Base-by-base conservation (phyloP, 2,113 vertebrate genomes). In the Pterophyllum scalare region DNA sequence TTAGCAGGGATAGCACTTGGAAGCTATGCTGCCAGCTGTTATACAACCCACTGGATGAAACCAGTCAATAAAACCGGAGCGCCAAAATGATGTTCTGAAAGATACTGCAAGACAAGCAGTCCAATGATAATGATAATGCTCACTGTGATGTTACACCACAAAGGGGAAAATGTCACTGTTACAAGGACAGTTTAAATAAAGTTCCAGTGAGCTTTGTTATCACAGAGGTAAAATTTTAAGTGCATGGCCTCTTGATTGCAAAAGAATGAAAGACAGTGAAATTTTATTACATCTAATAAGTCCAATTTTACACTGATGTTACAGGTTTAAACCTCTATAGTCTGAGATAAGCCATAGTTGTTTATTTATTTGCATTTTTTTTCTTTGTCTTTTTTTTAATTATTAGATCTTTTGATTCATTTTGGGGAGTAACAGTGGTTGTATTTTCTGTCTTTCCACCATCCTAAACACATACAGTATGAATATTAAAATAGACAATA, bases 371-470 rank as follows among this genome's bases (percentile, higher is more conserved):
- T 59, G 28, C 28, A 78, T 81, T 61, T 59, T 17, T 76, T 81
- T 82, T 26, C 8, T 4, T 17, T 15, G 4, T 5, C 43, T 49
- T 19, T 67, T 67, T 46, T 46, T 70, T 28, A 7, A 52, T 28
- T 28, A 22, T 4, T 12, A 4, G 54, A 26, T 1, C 2, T 20
- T 57, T 60, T 61, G 13, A 74, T 75, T 62, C 20, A 17, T 83
- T 81, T 83, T 67, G 24, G n/a, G 35, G 43, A 59, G 54, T 26
- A 58, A 74, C 22, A 35, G 5, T 43, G 59, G n/a, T 79, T 75
- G 65, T 49, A 65, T 38, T 28, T 40, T 77, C 31, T 22, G 22
- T 81, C 24, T 49, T 22, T 19, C 14, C 9, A 77, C 46, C 4
- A 22, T 14, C 6, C n/a, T 26, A 38, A 19, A 24, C 43, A 60